Percentiles rank a stretch among this genome's conserved stretches.
Conservation (phyloP, 2,888 invertebrate species). For the Ptychoptera contaminata region DNA sequence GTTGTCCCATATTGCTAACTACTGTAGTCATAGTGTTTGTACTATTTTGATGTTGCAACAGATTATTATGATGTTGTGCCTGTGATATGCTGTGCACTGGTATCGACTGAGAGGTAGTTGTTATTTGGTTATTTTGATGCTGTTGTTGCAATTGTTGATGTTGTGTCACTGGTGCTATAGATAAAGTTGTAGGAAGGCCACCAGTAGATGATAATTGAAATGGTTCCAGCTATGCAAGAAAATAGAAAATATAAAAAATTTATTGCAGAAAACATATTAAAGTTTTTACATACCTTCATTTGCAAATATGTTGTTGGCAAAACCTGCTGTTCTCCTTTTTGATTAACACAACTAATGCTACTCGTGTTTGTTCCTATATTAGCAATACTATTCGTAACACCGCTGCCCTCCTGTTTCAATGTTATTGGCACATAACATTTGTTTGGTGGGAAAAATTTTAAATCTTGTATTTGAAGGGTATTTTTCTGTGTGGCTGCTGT, state of each 20-base stretch:
- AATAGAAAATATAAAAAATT: background rate
- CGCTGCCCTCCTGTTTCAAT: slow-evolving; percentile 26
- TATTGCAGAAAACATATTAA: background rate
- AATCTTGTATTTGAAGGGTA: slow-evolving; percentile 20
- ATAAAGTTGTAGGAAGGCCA: slow-evolving; percentile 16
- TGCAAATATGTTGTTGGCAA: slow-evolving; percentile 30
- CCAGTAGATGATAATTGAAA: slow-evolving; percentile 25
- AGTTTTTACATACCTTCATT: slow-evolving; percentile 24
- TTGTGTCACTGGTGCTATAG: slow-evolving; percentile 8
- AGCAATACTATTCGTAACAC: no score
- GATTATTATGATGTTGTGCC: no score
- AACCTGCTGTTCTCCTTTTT: slow-evolving; percentile 24
- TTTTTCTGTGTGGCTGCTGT: slow-evolving; percentile 11
- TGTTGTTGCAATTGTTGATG: slow-evolving; percentile 11
- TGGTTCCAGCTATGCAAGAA: slow-evolving; percentile 26
- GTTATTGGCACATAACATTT: slow-evolving; percentile 30
- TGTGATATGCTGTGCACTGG: slow-evolving; percentile 9
- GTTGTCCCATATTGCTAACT: no score
- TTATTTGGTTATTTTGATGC: slow-evolving; percentile 10
- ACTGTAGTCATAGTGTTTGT: no score
- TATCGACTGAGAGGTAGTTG: slow-evolving; percentile 11
- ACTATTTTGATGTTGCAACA: no score
- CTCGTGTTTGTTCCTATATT: no score
- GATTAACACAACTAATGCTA: no score
- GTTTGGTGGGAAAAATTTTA: slow-evolving; percentile 11